Evolutionary conservation across 1,140 invertebrate species (phyloP).

Genomic region (Bombus huntii): DNA sequence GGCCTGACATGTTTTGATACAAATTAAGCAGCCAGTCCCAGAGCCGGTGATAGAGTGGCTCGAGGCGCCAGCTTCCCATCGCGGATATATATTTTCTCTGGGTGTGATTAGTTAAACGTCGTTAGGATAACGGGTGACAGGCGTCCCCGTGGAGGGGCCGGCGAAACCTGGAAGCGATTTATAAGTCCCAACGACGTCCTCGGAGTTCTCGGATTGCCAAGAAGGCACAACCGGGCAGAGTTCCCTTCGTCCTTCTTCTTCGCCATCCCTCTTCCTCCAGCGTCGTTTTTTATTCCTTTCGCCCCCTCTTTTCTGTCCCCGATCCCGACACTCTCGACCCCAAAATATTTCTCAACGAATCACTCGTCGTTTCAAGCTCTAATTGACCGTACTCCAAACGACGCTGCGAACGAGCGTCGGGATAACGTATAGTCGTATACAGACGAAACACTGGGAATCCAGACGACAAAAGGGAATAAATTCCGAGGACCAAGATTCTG

Average conservation of each 20-base stretch:
- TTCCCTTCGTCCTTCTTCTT: constrained; percentile 9
- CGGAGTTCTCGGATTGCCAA: constrained; percentile 60
- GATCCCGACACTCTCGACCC: constrained; percentile 40
- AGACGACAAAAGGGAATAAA: background rate
- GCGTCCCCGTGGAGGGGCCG: constrained; percentile 51
- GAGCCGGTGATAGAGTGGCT: constrained; percentile 53
- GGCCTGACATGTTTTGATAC: constrained; percentile 68
- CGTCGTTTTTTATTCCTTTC: background rate
- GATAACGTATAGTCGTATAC: background rate
- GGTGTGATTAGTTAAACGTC: constrained; percentile 78
- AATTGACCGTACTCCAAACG: constrained; percentile 60
- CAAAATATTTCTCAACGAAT: constrained; percentile 68
- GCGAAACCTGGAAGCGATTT: constrained; percentile 77
- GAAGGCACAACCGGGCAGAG: constrained; percentile 35
- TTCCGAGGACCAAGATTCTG: background rate
- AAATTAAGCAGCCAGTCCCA: constrained; percentile 61
- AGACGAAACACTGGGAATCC: background rate
- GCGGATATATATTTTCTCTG: constrained; percentile 72
- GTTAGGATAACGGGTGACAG: constrained; percentile 71
- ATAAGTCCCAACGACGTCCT: constrained; percentile 64
- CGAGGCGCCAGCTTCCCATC: constrained; percentile 60
- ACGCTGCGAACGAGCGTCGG: constrained; percentile 28
- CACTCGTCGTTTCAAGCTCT: constrained; percentile 64
- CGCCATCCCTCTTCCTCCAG: background rate
- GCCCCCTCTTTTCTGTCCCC: background rate